These are phyloP conservation scores for Caenorhabditis drosophilae DNA, from an alignment of 2,888 invertebrate genomes.

Conservation along the genomic window DNA sequence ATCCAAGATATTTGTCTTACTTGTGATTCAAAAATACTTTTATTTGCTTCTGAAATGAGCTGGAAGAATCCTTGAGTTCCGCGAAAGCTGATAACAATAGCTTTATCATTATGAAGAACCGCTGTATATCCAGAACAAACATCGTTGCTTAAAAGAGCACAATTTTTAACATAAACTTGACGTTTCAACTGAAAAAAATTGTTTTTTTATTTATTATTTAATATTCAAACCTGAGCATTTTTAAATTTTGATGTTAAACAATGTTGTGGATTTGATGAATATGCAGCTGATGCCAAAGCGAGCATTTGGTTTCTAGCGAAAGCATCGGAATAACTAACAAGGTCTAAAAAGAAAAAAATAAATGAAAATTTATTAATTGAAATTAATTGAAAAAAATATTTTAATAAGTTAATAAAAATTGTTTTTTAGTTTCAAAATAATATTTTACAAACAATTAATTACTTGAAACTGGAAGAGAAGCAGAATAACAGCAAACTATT, in stretches of 20 bases:
- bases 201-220: neutral
- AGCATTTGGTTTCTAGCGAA: constrained; percentile 46
- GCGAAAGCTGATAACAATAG: constrained; percentile 60
- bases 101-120: constrained; percentile 38
- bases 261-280: constrained; percentile 46
- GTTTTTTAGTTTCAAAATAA: neutral
- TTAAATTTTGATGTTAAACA: constrained; percentile 44
- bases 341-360: constrained; percentile 17
- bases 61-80: constrained; percentile 56
- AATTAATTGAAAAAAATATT: neutral
- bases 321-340: constrained; percentile 38
- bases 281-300: constrained; percentile 52
- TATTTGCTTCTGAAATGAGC: constrained; percentile 52
- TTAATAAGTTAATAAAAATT: neutral
- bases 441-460: neutral
- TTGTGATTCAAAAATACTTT: constrained; percentile 48
- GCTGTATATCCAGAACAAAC: constrained; percentile 58
- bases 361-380: too few relatives aligned
- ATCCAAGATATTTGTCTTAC: too few relatives aligned
- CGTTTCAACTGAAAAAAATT: constrained; percentile 16
- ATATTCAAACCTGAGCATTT: constrained; percentile 23
- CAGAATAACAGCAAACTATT: neutral
- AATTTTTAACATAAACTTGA: constrained; percentile 35
- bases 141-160: constrained; percentile 29
- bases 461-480: neutral